These are phyloP conservation scores for Remorina albescens DNA, from an alignment of 2,797 vertebrate species.

Conservation along the genomic window DNA sequence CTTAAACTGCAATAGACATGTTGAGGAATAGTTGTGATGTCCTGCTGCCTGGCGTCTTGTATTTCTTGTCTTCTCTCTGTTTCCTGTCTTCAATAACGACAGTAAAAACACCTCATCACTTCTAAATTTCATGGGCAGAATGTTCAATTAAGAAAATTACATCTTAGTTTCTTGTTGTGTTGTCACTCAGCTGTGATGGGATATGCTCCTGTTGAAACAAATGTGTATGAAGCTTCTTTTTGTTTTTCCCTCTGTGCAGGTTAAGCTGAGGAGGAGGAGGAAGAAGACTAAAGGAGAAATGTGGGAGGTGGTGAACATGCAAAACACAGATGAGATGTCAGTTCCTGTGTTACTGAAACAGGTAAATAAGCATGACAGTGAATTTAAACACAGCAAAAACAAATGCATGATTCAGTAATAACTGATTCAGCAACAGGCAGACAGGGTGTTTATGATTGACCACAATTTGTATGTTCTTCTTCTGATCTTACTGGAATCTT, in stretches of 20 bases:
- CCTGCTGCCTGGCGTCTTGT: too few species aligned
- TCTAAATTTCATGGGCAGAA: not conserved
- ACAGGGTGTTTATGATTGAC: too few species aligned
- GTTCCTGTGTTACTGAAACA: slow-evolving; percentile 28
- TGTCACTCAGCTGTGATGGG: not conserved
- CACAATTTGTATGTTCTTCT: too few species aligned
- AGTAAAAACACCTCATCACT: not conserved
- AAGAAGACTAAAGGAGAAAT: slow-evolving; percentile 53
- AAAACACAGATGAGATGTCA: slow-evolving; percentile 40
- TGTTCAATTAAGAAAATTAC: not conserved
- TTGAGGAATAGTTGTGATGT: too few species aligned
- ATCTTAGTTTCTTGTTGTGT: not conserved
- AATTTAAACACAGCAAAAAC: not conserved
- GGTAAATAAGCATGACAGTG: slow-evolving; percentile 35
- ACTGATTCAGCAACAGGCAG: not conserved
- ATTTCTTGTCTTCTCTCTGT: too few species aligned
- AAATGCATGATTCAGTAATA: too few species aligned
- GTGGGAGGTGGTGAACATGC: slow-evolving; percentile 79
- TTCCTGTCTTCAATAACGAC: too few species aligned
- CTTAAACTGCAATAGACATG: too few species aligned
- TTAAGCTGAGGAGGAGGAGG: slow-evolving; percentile 81
- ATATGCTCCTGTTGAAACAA: slow-evolving; percentile 6
- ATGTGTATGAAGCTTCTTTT: not conserved
- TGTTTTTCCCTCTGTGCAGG: slow-evolving; percentile 44
- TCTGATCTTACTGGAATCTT: too few species aligned